Evolutionary conservation across 2,113 vertebrate genomes (phyloP), one percentile per base, ranked within the genome.

Genomic region (Plectropomus leopardus): DNA sequence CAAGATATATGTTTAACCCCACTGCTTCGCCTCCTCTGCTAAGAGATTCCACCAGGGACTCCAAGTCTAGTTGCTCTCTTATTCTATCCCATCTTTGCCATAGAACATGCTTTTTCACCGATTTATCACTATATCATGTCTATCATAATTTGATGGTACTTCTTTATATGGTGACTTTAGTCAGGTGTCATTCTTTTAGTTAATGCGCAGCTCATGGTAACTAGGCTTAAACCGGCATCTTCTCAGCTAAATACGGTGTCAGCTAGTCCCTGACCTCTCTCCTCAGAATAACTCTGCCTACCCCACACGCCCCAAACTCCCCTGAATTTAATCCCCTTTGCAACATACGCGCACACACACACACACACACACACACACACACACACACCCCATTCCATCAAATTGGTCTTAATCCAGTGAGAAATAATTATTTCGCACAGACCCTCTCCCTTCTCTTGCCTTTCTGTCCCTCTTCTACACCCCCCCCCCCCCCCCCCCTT

Each of bases 401-500:
- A 80, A 83, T 78, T 30, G 51, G 47, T 85, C 75, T 78, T 83
- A 88, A 90, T 90, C 85, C 79, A 71, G 58, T 63, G 65, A 90
- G 89, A 80, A 92, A 81, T 89, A 87, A 91, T 93, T 85, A 79
- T 84, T 90, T 84, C 84, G 70, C 76, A 72, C 23, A 78, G 80
- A 85, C 36, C 48, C 76, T 53, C 23, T 65, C 84, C 34, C 23
- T 23, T 68, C 60, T 85, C 82, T 63, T 78, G 69, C 44, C 53
- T 78, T 59, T 21, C 61, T 79, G 68, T 80, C 69, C 55, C 68
- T 75, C 58, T 28, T 48, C 26, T 19, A 30, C 59, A 60, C 53
- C 51, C 47, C 45, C 26, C 59, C 24, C 58, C 66, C 57, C 23
- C 28, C 72, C n/a, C n/a, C n/a, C n/a, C n/a, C n/a, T n/a, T n/a